Evolutionary conservation across 2,797 vertebrate species (phyloP), one percentile per base, ranked within the genome.

Genomic region (Enteromius unitaeniatus): DNA sequence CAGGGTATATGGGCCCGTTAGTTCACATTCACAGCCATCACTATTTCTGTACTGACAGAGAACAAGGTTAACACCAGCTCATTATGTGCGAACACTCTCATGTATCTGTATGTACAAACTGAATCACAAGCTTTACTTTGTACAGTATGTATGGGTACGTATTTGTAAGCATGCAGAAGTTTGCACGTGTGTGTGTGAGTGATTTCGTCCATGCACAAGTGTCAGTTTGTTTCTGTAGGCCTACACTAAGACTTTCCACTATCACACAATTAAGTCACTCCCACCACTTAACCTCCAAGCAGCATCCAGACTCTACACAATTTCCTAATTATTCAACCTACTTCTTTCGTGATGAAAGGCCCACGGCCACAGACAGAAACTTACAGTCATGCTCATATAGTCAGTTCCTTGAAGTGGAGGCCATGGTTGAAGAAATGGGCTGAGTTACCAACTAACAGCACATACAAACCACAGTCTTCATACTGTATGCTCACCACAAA

Each of bases 271-370:
- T 69, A 73, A 87, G 0, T 79, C 40, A 64, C 28, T 49, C 70
- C 69, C 70, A 82, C 58, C 28, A 47, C 40, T 73, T 21, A 64
- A 82, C 58, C 69, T 45, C 51, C 58, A 62, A 40, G 70, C 28
- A 82, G n/a, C 14, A 76, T 82, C 47, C 72, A 51, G 34, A 42
- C 81, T 40, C 70, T 79, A 75, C 79, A 81, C 83, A 81, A 79
- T 88, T 78, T 91, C 87, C 79, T 81, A 60, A 77, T 69, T 55
- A 62, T 80, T 73, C 84, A 86, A 81, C 77, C 73, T 42, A 78
- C 81, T 74, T 84, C 81, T 70, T 31, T 42, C 74, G 21, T 78
- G 58, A 81, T 68, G 81, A 77, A 81, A 86, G 84, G 67, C 65
- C 53, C 7, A 65, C 11, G 15, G 70, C 58, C 80, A 75, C 58